Conservation (phyloP, 2,113 vertebrate genomes). For the Sorex fumeus region DNA sequence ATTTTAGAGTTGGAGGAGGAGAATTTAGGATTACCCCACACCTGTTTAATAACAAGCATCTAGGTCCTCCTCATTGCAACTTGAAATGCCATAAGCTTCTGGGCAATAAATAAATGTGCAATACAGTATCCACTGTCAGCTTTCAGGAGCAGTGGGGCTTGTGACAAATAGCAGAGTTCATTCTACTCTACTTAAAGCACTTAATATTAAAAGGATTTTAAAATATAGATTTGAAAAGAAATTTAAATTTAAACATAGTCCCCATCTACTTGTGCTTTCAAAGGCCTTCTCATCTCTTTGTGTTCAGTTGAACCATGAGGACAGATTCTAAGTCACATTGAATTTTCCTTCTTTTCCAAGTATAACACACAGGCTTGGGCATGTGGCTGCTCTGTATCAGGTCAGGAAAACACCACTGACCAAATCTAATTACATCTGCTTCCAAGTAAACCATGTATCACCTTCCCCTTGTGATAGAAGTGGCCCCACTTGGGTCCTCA, state of each 20-base stretch:
- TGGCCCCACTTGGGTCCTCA: constrained; percentile 63
- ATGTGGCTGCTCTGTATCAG: constrained; percentile 3
- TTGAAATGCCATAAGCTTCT: background rate
- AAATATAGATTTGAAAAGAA: background rate
- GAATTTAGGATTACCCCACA: background rate
- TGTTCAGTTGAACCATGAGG: background rate
- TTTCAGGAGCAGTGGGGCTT: background rate
- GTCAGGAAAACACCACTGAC: constrained; percentile 59
- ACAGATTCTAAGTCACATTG: background rate
- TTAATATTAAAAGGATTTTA: background rate
- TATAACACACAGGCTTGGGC: background rate
- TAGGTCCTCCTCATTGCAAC: background rate
- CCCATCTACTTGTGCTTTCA: background rate
- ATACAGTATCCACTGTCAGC: background rate
- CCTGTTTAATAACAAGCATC: background rate
- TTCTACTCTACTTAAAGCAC: background rate
- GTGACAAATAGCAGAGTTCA: background rate
- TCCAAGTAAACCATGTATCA: constrained; percentile 70
- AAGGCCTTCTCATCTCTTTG: background rate
- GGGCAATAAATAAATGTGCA: background rate
- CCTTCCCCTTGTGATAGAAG: constrained; percentile 69
- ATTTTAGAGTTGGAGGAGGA: constrained; percentile 26
- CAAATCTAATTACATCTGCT: constrained; percentile 83
- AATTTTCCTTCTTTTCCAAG: background rate
- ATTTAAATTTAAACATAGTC: background rate